Evolutionary conservation across 2,888 invertebrate species (phyloP), one percentile per base, ranked within the genome.

Genomic region (Ypsolopha scabrella): DNA sequence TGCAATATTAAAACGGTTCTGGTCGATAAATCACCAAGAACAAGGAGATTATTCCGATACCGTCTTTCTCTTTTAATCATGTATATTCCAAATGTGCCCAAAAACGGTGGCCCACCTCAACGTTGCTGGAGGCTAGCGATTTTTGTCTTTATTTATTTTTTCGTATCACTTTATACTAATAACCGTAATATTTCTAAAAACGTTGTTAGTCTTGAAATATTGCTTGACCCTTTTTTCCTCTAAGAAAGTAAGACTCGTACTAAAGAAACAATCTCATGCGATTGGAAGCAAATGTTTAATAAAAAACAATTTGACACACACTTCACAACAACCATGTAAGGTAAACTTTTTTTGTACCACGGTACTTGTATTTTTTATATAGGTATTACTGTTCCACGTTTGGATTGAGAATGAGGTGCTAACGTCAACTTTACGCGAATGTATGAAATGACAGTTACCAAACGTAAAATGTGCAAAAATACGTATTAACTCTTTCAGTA

Each of bases 91-190:
- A 79, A 75, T 70, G 68, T 69, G 71, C 62, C 62, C 68, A 70
- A 77, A 51, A 52, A 82, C 80, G 76, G 83, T 85, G 85, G 85
- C 82, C 82, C 76, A 75, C 78, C 74, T 53, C 72, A 62, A 60
- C 56, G 68, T 60, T 48, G 68, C 85, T 45, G 70, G 50, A 41
- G 72, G 80, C 77, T 60, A 67, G 63, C 66, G 66, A 74, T 74
- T 75, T 75, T 61, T 69, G 70, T 68, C 71, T 67, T 67, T 68
- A 73, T 70, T 68, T 64, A 70, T 72, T 71, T 69, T 68, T 70
- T 62, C 59, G 66, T 73, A 67, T 70, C 55, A 55, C 59, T 67
- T 71, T 73, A 72, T 70, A 73, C 70, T 77, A 79, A 80, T 73
- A 72, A 68, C 68, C 66, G 55, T 69, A 73, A 80, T 78, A 76